Evolutionary conservation across 1,140 invertebrate genomes (phyloP), one percentile per base, ranked within the genome.

Genomic region (Hycleus phaleratus): DNA sequence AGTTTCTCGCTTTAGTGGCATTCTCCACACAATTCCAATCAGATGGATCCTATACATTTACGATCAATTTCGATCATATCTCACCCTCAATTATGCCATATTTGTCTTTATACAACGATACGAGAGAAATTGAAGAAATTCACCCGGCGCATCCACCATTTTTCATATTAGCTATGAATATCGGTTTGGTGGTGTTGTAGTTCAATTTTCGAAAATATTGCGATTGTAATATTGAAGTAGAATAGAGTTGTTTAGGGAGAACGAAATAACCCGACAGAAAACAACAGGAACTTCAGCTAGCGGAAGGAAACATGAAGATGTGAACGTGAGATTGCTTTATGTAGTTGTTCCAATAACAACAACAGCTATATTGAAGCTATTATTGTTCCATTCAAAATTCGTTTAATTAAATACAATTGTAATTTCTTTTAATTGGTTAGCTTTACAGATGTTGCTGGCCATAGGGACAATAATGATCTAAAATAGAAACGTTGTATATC

Each of bases 1-100:
- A 60, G 59, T 60, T 60, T 56, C 56, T 52, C 53, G 48, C 56
- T 60, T 56, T 56, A 32, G 32, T 32, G 7, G 32, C 32, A 7
- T 32, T 32, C 18, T 32, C 32, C 7, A 5, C 32, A 7, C 4
- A 7, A 5, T 32, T 32, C 32, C 7, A 4, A 1, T 18, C 18
- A 18, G 32, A 7, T 32, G 7, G 32, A 32, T 32, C 7, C 7
- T 32, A 4, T 32, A 7, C 32, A 4, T 32, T 32, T 32, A 32
- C 32, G 32, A 32, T 32, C 32, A 5, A 7, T 32, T 32, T 32
- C 7, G 32, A 32, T 32, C 32, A 5, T 7, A 5, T 32, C 32
- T 32, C 32, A 32, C 32, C 32, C 32, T 32, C 32, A 32, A 32
- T 32, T 32, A 32, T 32, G 4, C 7, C 7, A 4, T 4, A 32